Base-by-base conservation (phyloP, 2,888 invertebrate species). In the Margaritifera margaritifera region DNA sequence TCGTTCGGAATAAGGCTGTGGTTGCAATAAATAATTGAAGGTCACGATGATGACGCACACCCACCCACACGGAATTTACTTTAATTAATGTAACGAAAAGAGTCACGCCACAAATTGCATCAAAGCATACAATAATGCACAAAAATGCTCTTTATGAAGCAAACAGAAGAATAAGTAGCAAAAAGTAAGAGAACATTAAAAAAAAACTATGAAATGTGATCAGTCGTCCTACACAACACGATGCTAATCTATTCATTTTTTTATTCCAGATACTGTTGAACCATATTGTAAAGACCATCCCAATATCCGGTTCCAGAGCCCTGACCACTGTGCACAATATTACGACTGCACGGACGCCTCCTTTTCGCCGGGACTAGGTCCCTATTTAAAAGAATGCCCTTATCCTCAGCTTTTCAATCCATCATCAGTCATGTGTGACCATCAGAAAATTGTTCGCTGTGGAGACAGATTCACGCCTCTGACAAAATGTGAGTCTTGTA, bases 301-400 rank as follows among this genome's bases (percentile, higher is more conserved):
- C 0, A 68, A 62, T 22, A 77, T 81, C 4, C 62, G 75, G 31
- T 77, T 83, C 63, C 79, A 80, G 24, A 79, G 78, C 62, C 79
- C 80, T 0, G 78, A 77, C 18, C 78, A 81, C 65, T 84, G 84
- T 65, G 83, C 84, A 4, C 79, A 80, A 57, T 84, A 77, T 67
- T 84, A 79, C 70, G 82, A 84, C 68, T 84, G 84, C 57, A 72
- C 76, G 19, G 75, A 77, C 52, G 71, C 71, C 52, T 75, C 75
- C 1, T 72, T 70, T 51, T 69, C 68, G 24, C 72, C 76, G 1
- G 77, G 75, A 27, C 67, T 75, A 25, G 70, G 72, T 15, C 79
- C 77, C 42, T 82, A 79, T 59, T 74, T 82, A 15, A 77, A 77
- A 60, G 85, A 85, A 64, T 85, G 85, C 65, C 75, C 78, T 11